Conservation (phyloP, 1,140 invertebrate species). For the Oncopodura yosiiana region DNA sequence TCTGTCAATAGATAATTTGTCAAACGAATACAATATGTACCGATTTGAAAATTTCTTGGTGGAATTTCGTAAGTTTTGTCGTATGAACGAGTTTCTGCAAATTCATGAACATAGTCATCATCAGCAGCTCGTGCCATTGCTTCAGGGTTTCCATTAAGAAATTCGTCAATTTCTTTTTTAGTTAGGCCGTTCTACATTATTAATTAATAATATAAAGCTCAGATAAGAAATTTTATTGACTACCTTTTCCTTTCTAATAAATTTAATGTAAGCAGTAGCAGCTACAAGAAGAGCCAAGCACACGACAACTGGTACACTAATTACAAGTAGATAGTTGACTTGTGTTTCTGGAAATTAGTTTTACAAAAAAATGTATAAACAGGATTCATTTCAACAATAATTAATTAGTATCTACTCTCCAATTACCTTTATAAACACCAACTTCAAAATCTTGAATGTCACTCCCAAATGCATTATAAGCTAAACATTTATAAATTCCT, state of each 20-base stretch:
- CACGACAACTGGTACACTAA: too few relatives aligned
- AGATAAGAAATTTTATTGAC: too few relatives aligned
- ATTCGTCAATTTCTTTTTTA: conserved; percentile 3
- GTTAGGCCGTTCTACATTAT: not conserved
- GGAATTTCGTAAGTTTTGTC: not conserved
- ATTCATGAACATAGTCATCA: too few relatives aligned
- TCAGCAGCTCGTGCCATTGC: not conserved
- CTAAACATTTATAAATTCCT: not conserved
- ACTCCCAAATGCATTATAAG: not conserved
- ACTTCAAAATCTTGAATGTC: not conserved
- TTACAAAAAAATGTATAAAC: too few relatives aligned
- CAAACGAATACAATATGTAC: too few relatives aligned
- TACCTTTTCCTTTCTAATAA: conserved; percentile 7
- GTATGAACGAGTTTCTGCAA: not conserved
- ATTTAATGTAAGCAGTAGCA: too few relatives aligned
- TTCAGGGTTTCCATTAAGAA: not conserved
- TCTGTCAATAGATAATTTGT: too few relatives aligned
- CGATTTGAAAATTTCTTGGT: not conserved
- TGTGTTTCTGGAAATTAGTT: too few relatives aligned
- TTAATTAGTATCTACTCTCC: not conserved
- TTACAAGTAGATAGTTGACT: too few relatives aligned
- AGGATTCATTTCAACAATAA: not conserved
- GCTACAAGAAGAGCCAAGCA: too few relatives aligned
- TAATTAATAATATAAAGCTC: too few relatives aligned
- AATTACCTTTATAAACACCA: not conserved